Evolutionary conservation across 1,140 invertebrate genomes (phyloP), one percentile per base, ranked within the genome.

Genomic region (Zaprionus capensis): DNA sequence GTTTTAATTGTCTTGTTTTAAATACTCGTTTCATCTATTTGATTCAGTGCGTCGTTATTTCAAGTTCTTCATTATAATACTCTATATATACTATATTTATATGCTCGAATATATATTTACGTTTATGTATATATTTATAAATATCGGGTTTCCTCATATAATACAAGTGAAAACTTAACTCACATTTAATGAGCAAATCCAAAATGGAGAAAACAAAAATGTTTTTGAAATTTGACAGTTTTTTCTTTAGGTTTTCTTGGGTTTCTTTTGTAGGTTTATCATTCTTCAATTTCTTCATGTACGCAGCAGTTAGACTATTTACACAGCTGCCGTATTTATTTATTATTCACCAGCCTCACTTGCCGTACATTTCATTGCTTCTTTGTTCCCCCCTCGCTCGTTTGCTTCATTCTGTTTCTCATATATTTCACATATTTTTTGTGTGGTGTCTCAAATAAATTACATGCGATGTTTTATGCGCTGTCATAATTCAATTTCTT

Each of bases 1-100:
- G 49, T 69, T 31, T 79, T 79, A 78, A 82, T 85, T 88, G 80
- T 87, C 77, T 71, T 83, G 69, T 83, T 86, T 90, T 90, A 90
- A 88, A 86, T 90, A 90, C 85, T 90, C 80, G 76, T 91, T 91
- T 91, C 87, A 78, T 88, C 88, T 91, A 91, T 91, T 91, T 91
- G 79, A 91, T 91, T 91, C 88, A 91, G 88, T 91, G 88, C 88
- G 88, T 91, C 81, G 81, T 91, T 82, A 91, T 82, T 71, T 87
- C 67, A 81, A 76, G 64, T 73, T 76, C 55, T 64, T 83, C 55
- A 76, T 78, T 74, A 80, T 70, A 69, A 64, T 70, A 70, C 55
- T 75, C 51, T 82, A 82, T 83, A 76, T 77, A 64, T 82, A 82
- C 38, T 77, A 64, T 82, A 82, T 55, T 34, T 70, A 82, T 74